A percentile compares a stretch with the other conserved stretches of the same genome.
Conservation (phyloP, 2,888 invertebrate species). For the Cryptus armator region DNA sequence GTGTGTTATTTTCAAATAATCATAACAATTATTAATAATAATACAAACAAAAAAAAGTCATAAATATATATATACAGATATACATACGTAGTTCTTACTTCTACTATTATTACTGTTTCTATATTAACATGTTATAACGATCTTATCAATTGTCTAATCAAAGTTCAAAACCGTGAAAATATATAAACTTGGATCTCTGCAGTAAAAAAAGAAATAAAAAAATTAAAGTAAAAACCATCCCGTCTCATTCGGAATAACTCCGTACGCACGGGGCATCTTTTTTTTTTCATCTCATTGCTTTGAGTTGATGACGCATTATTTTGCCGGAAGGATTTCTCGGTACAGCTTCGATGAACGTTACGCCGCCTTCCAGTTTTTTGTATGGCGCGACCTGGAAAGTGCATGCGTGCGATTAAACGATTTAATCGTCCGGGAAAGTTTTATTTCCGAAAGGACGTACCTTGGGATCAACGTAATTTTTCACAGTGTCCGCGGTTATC, state of each 20-base stretch:
- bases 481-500: slow-evolving; percentile 87
- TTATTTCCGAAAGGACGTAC: slow-evolving; percentile 54
- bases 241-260: background rate
- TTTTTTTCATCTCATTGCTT: slow-evolving; percentile 31
- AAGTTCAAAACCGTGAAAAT: slow-evolving; percentile 77
- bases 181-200: slow-evolving; percentile 79
- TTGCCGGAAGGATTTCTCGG: slow-evolving; percentile 87
- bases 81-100: slow-evolving; percentile 76
- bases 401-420: background rate
- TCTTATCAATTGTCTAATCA: slow-evolving; percentile 81
- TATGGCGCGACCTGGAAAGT: slow-evolving; percentile 87
- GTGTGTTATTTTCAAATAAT: slow-evolving; percentile 74
- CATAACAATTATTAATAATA: slow-evolving; percentile 59
- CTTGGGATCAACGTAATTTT: slow-evolving; percentile 88
- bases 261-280: background rate
- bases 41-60: slow-evolving; percentile 57
- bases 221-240: background rate
- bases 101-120: slow-evolving; percentile 81
- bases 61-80: slow-evolving; percentile 69
- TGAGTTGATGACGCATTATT: slow-evolving; percentile 84
- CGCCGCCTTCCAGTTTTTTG: slow-evolving; percentile 89
- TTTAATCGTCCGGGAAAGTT: background rate
- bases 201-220: slow-evolving; percentile 35
- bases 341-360: slow-evolving; percentile 85
- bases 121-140: slow-evolving; percentile 77